Base-by-base conservation (phyloP, 2,888 invertebrate species). In the Eristalinus sepulchralis region DNA sequence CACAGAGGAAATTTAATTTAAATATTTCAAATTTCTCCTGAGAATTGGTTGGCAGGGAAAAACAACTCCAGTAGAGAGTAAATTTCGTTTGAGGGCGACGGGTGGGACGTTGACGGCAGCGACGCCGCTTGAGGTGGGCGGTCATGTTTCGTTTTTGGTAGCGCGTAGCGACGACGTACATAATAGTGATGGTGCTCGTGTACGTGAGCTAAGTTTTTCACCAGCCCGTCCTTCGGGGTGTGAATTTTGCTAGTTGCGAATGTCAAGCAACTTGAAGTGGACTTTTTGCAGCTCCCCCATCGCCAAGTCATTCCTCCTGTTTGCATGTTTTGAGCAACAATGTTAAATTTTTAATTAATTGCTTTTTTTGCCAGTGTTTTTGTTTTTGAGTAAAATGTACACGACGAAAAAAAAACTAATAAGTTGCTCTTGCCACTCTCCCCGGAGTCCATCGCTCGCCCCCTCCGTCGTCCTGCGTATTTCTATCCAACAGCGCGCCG, bases 1-100 rank as follows among this genome's bases (percentile, higher is more conserved):
- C 88, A 88, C 85, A 85, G 88, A 88, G 85, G 78, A 88, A 88
- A 88, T 88, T 88, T 88, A 88, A 88, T 88, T 88, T 88, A 88
- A 88, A 88, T 88, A 88, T 88, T 88, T 88, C 85, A 88, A 85
- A 88, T 88, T 88, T 88, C 88, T 88, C 88, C 66, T 75, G 88
- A 81, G 88, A 88, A 82, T 83, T 82, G 86, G 86, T 83, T 85
- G 86, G 70, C 82, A 83, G 86, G 75, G 73, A 83, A 83, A 86
- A 83, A 78, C 86, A 86, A 83, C 68, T 86, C 73, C 53, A 82
- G 64, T 77, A 59, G 57, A 64, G 85, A 73, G 77, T 82, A 71
- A 81, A 77, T 85, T 85, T 82, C 64, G 73, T 77, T 82, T 72
- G 71, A 71, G 36, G 75, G 55, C 53, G 60, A 55, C 47, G 53